A percentile compares a stretch with the other conserved stretches of the same genome.
phyloP scores from a whole-genome alignment of 2,113 vertebrate genomes.

The Catharus minimus region DNA sequence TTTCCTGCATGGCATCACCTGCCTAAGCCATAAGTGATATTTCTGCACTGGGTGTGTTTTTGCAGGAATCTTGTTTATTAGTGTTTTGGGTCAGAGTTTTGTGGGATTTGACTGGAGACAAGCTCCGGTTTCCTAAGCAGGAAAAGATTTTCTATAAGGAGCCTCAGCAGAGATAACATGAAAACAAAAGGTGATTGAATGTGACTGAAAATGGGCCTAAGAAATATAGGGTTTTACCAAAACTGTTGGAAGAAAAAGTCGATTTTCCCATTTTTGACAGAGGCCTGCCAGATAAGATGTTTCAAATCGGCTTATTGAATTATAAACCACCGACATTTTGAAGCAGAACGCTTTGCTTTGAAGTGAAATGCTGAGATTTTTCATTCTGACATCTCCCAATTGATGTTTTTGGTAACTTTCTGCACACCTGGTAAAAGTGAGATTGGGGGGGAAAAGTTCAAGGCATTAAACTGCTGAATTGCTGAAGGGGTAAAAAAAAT shows the following conservation, averaged over 20 bases:
- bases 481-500: neutral
- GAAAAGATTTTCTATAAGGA: neutral
- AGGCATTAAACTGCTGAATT: neutral
- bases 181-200: conserved; percentile 28
- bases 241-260: conserved; percentile 17
- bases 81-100: neutral
- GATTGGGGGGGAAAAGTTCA: neutral
- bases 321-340: neutral
- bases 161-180: neutral
- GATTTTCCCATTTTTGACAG: conserved; percentile 40
- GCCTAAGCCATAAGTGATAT: neutral
- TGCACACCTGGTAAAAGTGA: conserved; percentile 43
- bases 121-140: neutral
- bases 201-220: neutral
- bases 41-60: neutral
- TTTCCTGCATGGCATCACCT: neutral
- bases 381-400: conserved; percentile 53
- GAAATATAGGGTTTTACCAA: neutral
- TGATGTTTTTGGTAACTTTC: conserved; percentile 37
- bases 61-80: neutral
- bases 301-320: conserved; percentile 58
- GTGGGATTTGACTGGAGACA: neutral
- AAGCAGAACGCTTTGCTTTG: conserved; percentile 36
- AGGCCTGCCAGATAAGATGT: conserved; percentile 48
- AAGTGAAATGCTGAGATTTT: conserved; percentile 59